These are phyloP conservation scores for Gnathonemus echidnorhynchus DNA, from an alignment of 2,113 vertebrate species.

Conservation along the genomic window DNA sequence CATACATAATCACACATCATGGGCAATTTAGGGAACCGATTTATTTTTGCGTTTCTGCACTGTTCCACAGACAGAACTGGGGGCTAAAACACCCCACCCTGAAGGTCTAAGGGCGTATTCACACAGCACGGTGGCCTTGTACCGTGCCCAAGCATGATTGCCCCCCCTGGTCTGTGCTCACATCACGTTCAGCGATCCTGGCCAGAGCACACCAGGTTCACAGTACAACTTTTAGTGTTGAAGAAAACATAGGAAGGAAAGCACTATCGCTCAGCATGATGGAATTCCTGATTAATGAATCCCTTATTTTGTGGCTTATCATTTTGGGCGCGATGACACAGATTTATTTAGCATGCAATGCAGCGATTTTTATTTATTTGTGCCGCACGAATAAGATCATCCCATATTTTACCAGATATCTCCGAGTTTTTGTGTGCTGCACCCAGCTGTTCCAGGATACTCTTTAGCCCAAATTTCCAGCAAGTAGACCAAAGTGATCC, in stretches of 20 bases:
- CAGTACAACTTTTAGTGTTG: not conserved
- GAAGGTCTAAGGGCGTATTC: not conserved
- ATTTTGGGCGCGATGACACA: not conserved
- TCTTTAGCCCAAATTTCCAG: not conserved
- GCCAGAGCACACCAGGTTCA: not conserved
- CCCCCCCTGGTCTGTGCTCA: not conserved
- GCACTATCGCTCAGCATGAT: not conserved
- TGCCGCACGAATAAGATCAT: not conserved
- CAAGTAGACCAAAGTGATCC: not conserved
- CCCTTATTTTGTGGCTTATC: not conserved
- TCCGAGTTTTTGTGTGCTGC: not conserved
- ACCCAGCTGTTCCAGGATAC: not conserved
- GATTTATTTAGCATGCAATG: not conserved
- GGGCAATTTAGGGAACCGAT: not conserved
- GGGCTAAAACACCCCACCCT: not conserved
- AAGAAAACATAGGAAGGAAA: not conserved
- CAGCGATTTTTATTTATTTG: not conserved
- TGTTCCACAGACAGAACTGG: not conserved
- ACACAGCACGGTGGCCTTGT: not conserved
- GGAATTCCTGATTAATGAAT: not conserved
- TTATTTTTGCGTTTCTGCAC: not conserved
- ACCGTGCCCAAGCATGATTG: not conserved
- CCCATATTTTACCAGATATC: not conserved
- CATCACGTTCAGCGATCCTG: not conserved
- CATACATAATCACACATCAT: not conserved